phyloP scores from a whole-genome alignment of 1,140 invertebrate species.

The Diprion similis region DNA sequence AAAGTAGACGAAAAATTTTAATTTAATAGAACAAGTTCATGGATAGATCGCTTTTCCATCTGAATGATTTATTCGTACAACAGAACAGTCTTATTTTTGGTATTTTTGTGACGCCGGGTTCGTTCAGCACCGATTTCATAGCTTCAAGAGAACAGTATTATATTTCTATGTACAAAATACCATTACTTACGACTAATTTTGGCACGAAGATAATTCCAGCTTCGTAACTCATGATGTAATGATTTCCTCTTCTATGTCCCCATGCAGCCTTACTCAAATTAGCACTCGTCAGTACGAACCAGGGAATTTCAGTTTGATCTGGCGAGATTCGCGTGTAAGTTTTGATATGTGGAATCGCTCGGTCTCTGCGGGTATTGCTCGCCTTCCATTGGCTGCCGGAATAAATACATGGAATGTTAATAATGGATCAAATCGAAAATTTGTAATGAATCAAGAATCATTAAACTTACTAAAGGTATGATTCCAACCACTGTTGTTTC shows the following conservation, averaged over 20 bases:
- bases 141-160: slow-evolving; percentile 29
- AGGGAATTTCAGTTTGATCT: slow-evolving; percentile 70
- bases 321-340: slow-evolving; percentile 82
- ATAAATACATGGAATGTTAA: slow-evolving; percentile 28
- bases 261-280: slow-evolving; percentile 97
- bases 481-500: slow-evolving; percentile 87
- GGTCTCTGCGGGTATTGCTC: slow-evolving; percentile 68
- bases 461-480: slow-evolving; percentile 77
- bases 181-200: slow-evolving; percentile 75
- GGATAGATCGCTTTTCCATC: no score
- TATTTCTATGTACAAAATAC: slow-evolving; percentile 35
- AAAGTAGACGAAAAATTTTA: no score
- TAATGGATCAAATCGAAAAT: slow-evolving; percentile 15
- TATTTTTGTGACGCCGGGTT: no score
- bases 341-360: slow-evolving; percentile 95
- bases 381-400: slow-evolving; percentile 84
- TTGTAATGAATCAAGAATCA: slow-evolving; percentile 13
- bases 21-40: not conserved
- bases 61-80: not conserved
- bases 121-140: no score
- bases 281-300: slow-evolving; percentile 89
- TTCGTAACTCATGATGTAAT: slow-evolving; percentile 89
- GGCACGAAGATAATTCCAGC: slow-evolving; percentile 91
- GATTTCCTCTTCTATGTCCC: slow-evolving; percentile 73
- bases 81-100: no score